Base-by-base conservation (phyloP, 2,797 vertebrate species). In the Sebastes baramenuke region DNA sequence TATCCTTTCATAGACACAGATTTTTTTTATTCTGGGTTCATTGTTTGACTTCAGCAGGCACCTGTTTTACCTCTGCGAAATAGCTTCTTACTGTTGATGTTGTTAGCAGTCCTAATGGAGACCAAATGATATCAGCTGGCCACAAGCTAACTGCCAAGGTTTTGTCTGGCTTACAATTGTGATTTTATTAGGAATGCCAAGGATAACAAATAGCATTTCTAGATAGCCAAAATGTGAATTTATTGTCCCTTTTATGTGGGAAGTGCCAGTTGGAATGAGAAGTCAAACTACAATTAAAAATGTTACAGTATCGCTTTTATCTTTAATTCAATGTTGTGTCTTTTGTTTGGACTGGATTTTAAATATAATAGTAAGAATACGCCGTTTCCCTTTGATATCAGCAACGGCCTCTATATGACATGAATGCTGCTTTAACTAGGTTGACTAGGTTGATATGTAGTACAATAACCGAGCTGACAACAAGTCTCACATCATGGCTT, bases 341-440 rank as follows among this genome's bases (percentile, higher is more conserved):
- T 68, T 89, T 89, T 67, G 42, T 67, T 76, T 79, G 49, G 64
- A 67, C 34, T 70, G 56, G 6, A 87, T 85, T 88, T 79, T 52
- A 67, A 72, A 71, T 88, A 89, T 71, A 86, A 38, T 77, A 88
- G 80, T 62, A 74, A 77, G 78, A 70, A 73, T 32, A 79, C 14
- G 67, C 38, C 64, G 61, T 91, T 88, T 73, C 52, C 46, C 30
- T 77, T 89, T 84, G 29, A 79, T 87, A 84, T 83, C 82, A 81
- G 77, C 30, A 65, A 81, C 36, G 74, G 73, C 78, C 32, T 85
- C 74, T 74, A 61, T 91, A 80, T 91, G 88, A 93, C 87, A 83
- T 77, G 86, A 93, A 92, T 87, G 92, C 92, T 94, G 93, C 93
- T 94, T 93, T 89, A 79, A 83, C 71, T n/a, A n/a, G n/a, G 65